phyloP scores from a whole-genome alignment of 2,113 vertebrate species.

The Melanocharis versteri region DNA sequence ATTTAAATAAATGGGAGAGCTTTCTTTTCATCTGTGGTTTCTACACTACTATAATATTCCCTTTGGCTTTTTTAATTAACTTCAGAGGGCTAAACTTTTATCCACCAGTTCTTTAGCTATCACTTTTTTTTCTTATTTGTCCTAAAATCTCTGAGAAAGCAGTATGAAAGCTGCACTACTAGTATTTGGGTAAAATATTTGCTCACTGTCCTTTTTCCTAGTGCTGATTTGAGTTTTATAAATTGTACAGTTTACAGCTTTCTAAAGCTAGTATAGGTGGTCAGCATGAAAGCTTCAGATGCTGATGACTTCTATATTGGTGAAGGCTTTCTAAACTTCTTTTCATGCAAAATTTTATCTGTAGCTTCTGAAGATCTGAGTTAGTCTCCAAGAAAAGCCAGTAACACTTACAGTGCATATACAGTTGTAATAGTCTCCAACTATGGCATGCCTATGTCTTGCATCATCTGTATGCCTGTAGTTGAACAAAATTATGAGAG shows the following conservation, averaged over 20 bases:
- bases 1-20: background rate
- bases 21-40: slow-evolving; percentile 4
- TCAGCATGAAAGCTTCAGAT: background rate
- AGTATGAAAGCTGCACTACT: background rate
- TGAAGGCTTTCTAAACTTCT: background rate
- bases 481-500: background rate
- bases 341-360: background rate
- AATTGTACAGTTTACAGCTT: background rate
- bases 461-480: background rate
- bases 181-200: background rate
- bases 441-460: background rate
- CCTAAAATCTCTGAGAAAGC: background rate
- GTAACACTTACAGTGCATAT: background rate
- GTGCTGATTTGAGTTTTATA: background rate
- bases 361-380: background rate
- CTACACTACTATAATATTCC: background rate
- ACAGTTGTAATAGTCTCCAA: background rate
- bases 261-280: background rate
- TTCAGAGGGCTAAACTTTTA: background rate
- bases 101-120: background rate
- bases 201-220: background rate
- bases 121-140: background rate
- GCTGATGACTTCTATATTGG: background rate
- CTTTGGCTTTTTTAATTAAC: slow-evolving; percentile 25
- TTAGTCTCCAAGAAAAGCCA: background rate